Conservation (phyloP, 30 jellyfish, hydroid and myxozoan genomes). For the Cassiopea andromeda region DNA sequence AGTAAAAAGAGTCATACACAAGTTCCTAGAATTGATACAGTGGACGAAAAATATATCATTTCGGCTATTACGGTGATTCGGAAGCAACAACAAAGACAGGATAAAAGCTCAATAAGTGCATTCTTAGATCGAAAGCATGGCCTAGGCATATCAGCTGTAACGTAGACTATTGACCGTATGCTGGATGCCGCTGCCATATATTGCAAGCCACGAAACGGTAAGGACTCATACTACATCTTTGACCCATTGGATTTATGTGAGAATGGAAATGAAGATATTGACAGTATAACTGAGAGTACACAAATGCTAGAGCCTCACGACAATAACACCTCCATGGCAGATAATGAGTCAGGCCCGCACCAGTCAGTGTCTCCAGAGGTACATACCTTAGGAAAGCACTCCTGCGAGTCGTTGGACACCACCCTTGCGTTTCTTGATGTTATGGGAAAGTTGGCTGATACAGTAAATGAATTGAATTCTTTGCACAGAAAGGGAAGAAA, state of each 20-base stretch:
- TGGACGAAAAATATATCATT: constrained; percentile 12
- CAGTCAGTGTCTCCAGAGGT: neutral
- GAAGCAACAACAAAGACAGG: constrained; percentile 33
- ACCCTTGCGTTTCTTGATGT: constrained; percentile 1
- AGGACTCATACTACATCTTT: constrained; percentile 36
- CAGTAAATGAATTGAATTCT: constrained; percentile 3
- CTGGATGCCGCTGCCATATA: constrained; percentile 39
- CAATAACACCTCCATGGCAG: neutral
- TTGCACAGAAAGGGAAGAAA: constrained; percentile 21
- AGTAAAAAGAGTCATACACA: no score
- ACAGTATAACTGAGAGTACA: constrained; percentile 34
- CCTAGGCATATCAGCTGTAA: constrained; percentile 29
- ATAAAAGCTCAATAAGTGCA: constrained; percentile 18
- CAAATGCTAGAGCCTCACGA: constrained; percentile 26
- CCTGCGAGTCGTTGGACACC: neutral
- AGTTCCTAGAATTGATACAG: neutral
- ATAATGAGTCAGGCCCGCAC: neutral
- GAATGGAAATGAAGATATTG: constrained; percentile 11
- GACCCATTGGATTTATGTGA: constrained; percentile 48
- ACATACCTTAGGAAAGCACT: neutral
- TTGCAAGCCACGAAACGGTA: constrained; percentile 48
- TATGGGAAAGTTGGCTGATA: constrained; percentile 24
- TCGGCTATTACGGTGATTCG: constrained; percentile 22
- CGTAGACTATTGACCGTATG: constrained; percentile 22
- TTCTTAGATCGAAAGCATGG: constrained; percentile 14